A percentile compares a stretch with the other conserved stretches of the same genome.
These are phyloP conservation scores for Ochropleura plecta DNA, from an alignment of 2,888 invertebrate species.

Conservation along the genomic window DNA sequence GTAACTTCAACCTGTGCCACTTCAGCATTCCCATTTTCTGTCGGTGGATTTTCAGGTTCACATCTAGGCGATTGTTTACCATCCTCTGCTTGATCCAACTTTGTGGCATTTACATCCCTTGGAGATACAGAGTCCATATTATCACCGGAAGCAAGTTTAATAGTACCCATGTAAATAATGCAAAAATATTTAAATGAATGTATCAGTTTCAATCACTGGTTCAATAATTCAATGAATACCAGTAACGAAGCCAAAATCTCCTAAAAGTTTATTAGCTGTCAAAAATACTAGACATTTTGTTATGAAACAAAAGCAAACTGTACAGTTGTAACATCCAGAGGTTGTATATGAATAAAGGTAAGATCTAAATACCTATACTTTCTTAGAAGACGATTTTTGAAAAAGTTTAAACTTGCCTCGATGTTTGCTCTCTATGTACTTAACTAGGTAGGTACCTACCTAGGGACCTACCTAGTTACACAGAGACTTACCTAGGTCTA, in stretches of 20 bases:
- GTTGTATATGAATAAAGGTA: conserved; percentile 3
- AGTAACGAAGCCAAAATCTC: conserved; percentile 24
- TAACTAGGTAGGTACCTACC: neutral
- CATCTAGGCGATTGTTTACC: conserved; percentile 35
- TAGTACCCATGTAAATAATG: conserved; percentile 70
- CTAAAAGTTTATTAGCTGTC: conserved; percentile 28
- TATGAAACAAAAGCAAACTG: conserved; percentile 47
- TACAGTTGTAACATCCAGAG: conserved; percentile 9
- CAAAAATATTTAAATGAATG: conserved; percentile 9
- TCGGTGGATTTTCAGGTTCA: conserved; percentile 42
- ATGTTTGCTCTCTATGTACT: neutral
- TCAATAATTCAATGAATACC: conserved; percentile 7
- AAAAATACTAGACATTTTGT: conserved; percentile 28
- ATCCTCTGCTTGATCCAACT: conserved; percentile 41
- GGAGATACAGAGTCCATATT: conserved; percentile 65
- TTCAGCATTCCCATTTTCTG: conserved; percentile 43
- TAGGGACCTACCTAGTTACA: neutral
- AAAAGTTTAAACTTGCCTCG: neutral
- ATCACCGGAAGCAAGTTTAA: conserved; percentile 77
- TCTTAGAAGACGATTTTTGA: neutral
- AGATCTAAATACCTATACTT: neutral
- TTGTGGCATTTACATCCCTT: conserved; percentile 48
- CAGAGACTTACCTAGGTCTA: too few relatives aligned
- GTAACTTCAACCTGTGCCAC: conserved; percentile 65
- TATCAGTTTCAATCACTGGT: conserved; percentile 18